phyloP scores from a whole-genome alignment of 1,140 invertebrate species.

The Stenopsyche tienmushanensis region DNA sequence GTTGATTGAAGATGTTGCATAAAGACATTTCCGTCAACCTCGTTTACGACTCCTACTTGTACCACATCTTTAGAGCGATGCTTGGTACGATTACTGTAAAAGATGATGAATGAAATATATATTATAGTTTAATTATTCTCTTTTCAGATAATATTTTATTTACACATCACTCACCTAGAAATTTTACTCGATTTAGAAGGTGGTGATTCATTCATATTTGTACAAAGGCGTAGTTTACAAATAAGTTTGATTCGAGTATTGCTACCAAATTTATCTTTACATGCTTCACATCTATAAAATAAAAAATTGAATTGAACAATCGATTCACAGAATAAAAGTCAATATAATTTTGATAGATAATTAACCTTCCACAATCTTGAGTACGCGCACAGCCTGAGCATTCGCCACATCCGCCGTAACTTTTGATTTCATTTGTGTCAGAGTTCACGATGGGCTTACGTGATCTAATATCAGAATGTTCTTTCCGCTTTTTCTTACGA shows the following conservation, averaged over 20 bases:
- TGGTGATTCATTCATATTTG: constrained; percentile 43
- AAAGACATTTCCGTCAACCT: constrained; percentile 22
- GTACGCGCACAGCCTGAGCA: constrained; percentile 78
- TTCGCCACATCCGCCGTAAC: constrained; percentile 69
- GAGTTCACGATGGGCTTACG: constrained; percentile 1
- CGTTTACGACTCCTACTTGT: not conserved
- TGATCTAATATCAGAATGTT: constrained; percentile 55
- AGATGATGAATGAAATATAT: not conserved
- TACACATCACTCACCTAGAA: no score
- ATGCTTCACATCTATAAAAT: constrained; percentile 70
- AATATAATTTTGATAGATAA: not conserved
- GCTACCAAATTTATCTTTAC: constrained; percentile 74
- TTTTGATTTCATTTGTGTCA: no score
- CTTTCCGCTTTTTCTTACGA: constrained; percentile 56
- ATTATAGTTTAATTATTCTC: no score
- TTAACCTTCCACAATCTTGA: constrained; percentile 77
- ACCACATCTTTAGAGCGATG: constrained; percentile 23
- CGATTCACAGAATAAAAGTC: no score
- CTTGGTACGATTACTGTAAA: constrained; percentile 29
- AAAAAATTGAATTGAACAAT: not conserved
- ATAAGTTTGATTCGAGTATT: constrained; percentile 69
- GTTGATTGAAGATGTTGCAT: constrained; percentile 50
- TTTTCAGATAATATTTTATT: no score
- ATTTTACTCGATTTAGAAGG: no score
- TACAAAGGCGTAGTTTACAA: constrained; percentile 63